These are phyloP conservation scores for Crematogaster levior DNA, from an alignment of 2,888 invertebrate species.

Conservation along the genomic window DNA sequence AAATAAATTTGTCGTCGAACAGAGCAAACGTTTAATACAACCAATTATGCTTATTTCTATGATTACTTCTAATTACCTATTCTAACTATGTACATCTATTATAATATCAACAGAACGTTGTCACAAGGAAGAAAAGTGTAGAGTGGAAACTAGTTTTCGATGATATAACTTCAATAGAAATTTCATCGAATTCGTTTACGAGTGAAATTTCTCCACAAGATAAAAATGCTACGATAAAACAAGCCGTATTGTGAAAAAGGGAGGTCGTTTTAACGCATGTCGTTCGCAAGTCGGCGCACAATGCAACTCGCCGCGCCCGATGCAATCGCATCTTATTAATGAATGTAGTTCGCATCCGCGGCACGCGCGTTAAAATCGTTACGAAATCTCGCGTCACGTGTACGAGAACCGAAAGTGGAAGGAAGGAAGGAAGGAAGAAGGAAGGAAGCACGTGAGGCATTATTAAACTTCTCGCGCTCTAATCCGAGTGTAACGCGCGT, in stretches of 20 bases:
- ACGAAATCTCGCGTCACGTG: slow-evolving; percentile 62
- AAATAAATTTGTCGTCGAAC: background rate
- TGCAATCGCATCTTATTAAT: slow-evolving; percentile 42
- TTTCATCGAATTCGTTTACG: slow-evolving; percentile 3
- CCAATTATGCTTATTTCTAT: background rate
- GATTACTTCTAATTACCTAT: background rate
- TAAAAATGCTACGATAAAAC: slow-evolving; percentile 4
- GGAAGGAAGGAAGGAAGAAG: slow-evolving; percentile 61
- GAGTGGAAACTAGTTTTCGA: background rate
- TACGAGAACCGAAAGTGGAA: slow-evolving; percentile 31
- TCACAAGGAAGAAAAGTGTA: background rate
- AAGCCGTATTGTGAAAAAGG: background rate
- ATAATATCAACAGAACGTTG: background rate
- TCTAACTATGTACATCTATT: background rate
- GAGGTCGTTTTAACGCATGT: background rate
- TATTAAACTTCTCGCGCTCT: slow-evolving; percentile 75
- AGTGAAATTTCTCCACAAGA: background rate
- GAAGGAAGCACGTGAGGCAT: slow-evolving; percentile 68
- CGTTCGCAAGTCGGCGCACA: slow-evolving; percentile 5
- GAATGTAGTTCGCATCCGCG: slow-evolving; percentile 46
- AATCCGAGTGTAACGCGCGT: slow-evolving; percentile 75
- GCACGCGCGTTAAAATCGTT: slow-evolving; percentile 53
- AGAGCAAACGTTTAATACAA: background rate
- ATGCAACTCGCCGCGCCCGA: slow-evolving; percentile 11
- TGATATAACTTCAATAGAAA: slow-evolving; percentile 15